Percentiles rank a stretch among this genome's conserved stretches.
Conservation (phyloP, 2,113 vertebrate species). For the Sminthopsis crassicaudata region DNA sequence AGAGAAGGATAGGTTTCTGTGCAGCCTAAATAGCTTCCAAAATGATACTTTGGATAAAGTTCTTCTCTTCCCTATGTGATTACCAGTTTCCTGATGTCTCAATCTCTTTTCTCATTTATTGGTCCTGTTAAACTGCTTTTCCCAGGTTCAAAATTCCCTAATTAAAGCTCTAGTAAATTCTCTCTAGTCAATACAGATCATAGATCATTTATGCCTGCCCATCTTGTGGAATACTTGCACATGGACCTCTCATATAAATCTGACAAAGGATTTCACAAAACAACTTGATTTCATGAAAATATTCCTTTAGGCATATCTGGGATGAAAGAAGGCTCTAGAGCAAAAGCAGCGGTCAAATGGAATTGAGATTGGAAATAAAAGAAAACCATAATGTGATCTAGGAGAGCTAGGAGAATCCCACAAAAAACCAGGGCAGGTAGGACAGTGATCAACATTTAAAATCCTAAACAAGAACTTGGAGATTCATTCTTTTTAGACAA, state of each 20-base stretch:
- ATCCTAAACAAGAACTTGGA: not conserved
- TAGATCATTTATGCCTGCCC: too few species aligned
- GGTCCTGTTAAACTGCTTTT: not conserved
- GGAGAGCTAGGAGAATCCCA: not conserved
- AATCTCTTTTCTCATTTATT: not conserved
- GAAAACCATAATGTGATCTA: not conserved
- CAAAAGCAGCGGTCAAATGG: not conserved
- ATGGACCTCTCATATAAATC: not conserved
- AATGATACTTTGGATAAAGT: too few species aligned
- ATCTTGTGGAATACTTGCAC: not conserved
- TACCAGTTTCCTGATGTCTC: not conserved
- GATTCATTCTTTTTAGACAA: not conserved
- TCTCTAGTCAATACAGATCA: too few species aligned
- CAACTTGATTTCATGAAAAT: not conserved
- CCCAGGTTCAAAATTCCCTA: not conserved
- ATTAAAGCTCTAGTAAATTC: not conserved
- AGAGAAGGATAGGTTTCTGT: too few species aligned
- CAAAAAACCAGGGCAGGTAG: not conserved
- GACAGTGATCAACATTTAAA: not conserved
- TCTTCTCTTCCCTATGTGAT: too few species aligned
- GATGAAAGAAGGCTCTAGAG: not conserved
- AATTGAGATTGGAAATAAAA: not conserved
- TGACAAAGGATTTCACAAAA: not conserved
- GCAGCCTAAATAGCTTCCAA: too few species aligned
- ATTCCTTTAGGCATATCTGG: not conserved